Conservation (phyloP, 2,888 invertebrate genomes). For the Eilema sororculum region DNA sequence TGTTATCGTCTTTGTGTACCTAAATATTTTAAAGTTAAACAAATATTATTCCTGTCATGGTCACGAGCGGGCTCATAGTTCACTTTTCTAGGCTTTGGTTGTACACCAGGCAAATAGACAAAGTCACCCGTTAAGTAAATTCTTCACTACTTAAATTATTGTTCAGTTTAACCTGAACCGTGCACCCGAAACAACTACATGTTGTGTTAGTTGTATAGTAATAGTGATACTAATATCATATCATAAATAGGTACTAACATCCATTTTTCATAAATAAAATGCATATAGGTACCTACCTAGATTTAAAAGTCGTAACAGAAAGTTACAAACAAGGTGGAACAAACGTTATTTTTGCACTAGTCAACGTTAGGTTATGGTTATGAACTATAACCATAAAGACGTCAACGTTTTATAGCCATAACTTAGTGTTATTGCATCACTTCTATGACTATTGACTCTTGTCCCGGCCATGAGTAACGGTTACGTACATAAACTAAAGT, state of each 20-base stretch:
- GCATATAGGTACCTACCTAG: neutral
- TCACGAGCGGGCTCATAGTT: neutral
- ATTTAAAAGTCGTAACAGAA: neutral
- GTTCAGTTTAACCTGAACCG: neutral
- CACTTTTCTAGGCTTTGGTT: neutral
- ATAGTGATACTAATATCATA: too few relatives aligned
- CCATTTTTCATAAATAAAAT: neutral
- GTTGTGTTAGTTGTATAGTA: too few relatives aligned
- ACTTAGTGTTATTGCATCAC: neutral
- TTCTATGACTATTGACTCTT: neutral
- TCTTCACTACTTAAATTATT: neutral
- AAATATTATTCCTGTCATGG: slow-evolving; percentile 1
- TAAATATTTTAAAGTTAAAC: neutral
- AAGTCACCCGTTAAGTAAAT: neutral
- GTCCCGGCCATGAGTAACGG: slow-evolving; percentile 1
- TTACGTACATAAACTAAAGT: neutral
- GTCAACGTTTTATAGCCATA: neutral
- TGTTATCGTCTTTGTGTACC: neutral
- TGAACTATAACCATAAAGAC: slow-evolving; percentile 2
- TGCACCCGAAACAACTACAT: too few relatives aligned
- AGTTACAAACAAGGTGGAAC: neutral
- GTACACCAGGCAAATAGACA: neutral
- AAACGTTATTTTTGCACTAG: neutral
- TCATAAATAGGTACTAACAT: neutral
- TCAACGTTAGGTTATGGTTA: neutral